phyloP scores from a whole-genome alignment of 2,888 invertebrate genomes.

The Atethmia centrago region DNA sequence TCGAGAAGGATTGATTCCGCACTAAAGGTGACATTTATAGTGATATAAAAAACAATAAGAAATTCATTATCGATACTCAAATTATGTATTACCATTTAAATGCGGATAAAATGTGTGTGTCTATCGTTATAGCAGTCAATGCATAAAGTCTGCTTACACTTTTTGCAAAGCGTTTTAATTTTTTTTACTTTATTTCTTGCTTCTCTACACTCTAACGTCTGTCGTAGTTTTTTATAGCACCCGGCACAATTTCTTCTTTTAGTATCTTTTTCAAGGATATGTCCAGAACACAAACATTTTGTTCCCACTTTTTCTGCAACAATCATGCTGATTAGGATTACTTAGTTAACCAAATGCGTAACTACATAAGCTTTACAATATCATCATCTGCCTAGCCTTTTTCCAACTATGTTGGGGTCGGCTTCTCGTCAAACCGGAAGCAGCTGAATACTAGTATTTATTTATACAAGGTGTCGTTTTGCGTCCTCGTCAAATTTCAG shows the following conservation, averaged over 20 bases:
- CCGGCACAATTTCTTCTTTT: constrained; percentile 3
- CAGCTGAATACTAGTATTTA: too few species aligned
- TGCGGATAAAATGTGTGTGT: not conserved
- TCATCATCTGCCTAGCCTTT: too few species aligned
- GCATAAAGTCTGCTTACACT: not conserved
- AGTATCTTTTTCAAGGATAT: not conserved
- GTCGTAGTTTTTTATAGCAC: constrained; percentile 3
- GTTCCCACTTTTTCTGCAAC: not conserved
- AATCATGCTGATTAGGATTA: not conserved
- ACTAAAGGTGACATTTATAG: not conserved
- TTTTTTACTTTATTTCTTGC: not conserved
- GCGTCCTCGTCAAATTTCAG: too few species aligned
- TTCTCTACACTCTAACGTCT: not conserved
- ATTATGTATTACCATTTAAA: not conserved
- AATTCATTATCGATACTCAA: not conserved
- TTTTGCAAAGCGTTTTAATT: not conserved
- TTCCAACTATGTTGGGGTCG: too few species aligned
- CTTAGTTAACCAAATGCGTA: not conserved
- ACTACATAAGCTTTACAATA: not conserved
- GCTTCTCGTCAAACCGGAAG: too few species aligned
- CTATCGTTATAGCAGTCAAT: not conserved
- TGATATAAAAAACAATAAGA: not conserved
- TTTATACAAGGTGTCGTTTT: too few species aligned
- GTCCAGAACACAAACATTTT: not conserved
- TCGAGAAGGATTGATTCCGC: not conserved